Base-by-base conservation (phyloP, 2,888 invertebrate genomes). In the Cheilosia pagana region DNA sequence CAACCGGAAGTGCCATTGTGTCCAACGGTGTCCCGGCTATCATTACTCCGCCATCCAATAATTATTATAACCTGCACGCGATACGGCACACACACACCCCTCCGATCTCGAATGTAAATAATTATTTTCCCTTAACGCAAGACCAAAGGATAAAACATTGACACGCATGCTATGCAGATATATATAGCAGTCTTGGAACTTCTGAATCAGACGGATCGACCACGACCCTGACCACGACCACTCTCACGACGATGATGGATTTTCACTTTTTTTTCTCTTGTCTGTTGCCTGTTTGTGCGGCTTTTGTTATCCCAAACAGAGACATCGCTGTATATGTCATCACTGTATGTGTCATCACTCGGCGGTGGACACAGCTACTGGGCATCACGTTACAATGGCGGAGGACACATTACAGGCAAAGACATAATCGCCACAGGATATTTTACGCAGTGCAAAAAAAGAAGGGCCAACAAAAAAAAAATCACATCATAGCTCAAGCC, bases 1-100 rank as follows among this genome's bases (percentile, higher is more conserved):
- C 79, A 81, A 85, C 75, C 85, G 85, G 81, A 85, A 85, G 75
- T 85, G 55, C 85, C 43, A 81, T 85, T 85, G 85, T 85, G 79
- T 81, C 59, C 75, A 65, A 53, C 74, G 57, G 53, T 59, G 55
- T 67, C 65, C 79, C 14, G 28, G 67, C 75, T 71, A 52, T 65
- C 68, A 75, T 45, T 72, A 59, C 65, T 39, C 35, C 10, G 25
- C 65, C 65, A 70, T 59, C 35, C 79, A 68, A 72, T 65, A 79
- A 74, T 71, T 60, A 81, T 79, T 75, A 75, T 65, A 74, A 68
- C 57, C 67, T 45, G 21, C 52, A 65, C 21, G n/a, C 48, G 68
- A 57, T 41, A 55, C 57, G 23, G 19, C 14, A 60, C 28, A 14
- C 41, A 53, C 19, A 52, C 43, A 68, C 5, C 28, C 7, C 28